Evolutionary conservation across 37 sponge, comb jelly and placozoan species (phyloP).

Genomic region (Cladorhizidae sp.): DNA sequence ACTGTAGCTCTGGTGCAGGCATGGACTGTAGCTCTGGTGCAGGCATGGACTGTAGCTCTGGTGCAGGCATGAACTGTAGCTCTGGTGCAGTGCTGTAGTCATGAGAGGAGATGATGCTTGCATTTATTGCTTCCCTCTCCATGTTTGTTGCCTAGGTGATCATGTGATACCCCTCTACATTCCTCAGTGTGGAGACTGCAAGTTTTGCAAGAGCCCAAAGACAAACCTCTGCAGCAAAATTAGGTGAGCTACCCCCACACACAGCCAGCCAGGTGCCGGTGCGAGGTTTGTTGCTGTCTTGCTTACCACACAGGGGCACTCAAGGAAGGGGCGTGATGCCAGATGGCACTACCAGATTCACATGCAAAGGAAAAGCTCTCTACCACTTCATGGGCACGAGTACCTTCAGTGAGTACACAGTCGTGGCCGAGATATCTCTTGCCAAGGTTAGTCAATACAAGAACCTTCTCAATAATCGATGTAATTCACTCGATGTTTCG

Average conservation of each 20-base stretch:
- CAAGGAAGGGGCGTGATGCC: constrained; percentile 95
- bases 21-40: no score
- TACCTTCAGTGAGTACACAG: constrained; percentile 95
- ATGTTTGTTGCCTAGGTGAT: constrained; percentile 55
- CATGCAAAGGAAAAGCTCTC: constrained; percentile 77
- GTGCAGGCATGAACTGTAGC: no score
- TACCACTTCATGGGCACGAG: constrained; percentile 96
- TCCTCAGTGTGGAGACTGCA: constrained; percentile 93
- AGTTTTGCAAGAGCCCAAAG: constrained; percentile 88
- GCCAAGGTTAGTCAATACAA: constrained; percentile 62
- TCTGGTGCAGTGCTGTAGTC: no score
- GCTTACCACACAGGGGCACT: constrained; percentile 28
- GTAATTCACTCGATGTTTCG: no score
- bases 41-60: no score
- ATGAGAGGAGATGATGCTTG: no score
- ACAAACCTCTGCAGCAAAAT: constrained; percentile 93
- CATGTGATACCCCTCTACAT: constrained; percentile 97
- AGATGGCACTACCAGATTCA: constrained; percentile 86
- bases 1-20: no score
- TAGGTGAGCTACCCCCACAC: constrained; percentile 41
- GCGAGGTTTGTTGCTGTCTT: background rate
- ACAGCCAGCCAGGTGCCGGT: background rate
- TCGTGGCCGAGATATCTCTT: constrained; percentile 92
- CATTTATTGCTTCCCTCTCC: background rate
- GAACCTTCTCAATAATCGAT: no score